Evolutionary conservation across 2,888 invertebrate species (phyloP).

Genomic region (Pristionchus maxplancki): DNA sequence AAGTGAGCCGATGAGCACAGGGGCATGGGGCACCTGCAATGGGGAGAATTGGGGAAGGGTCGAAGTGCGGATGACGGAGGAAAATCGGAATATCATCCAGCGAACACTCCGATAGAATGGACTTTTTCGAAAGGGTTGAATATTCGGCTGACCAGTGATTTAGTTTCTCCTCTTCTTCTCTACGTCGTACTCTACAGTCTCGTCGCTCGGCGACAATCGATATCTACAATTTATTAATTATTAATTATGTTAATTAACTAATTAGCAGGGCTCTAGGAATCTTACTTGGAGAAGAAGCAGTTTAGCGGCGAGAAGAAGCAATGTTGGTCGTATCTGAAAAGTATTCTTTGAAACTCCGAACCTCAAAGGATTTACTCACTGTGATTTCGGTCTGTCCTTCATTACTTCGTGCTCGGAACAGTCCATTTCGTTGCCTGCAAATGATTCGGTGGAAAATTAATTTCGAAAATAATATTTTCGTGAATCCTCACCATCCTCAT

Average conservation of each 20-base stretch:
- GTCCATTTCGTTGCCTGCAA: conserved; percentile 40
- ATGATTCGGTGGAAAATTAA: not conserved
- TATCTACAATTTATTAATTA: not conserved
- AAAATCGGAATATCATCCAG: not conserved
- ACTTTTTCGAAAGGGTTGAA: not conserved
- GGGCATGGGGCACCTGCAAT: not conserved
- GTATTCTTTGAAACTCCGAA: too few relatives aligned
- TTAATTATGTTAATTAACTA: not conserved
- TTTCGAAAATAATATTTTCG: not conserved
- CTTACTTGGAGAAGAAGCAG: conserved; percentile 50
- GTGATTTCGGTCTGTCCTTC: not conserved
- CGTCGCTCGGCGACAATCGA: conserved; percentile 5
- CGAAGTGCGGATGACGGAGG: not conserved
- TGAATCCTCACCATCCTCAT: conserved; percentile 40
- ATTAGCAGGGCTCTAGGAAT: not conserved
- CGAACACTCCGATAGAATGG: not conserved
- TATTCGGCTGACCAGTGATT: conserved; percentile 7
- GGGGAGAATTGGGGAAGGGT: not conserved
- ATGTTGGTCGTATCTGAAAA: conserved; percentile 41
- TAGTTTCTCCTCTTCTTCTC: conserved; percentile 10
- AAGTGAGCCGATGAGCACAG: conserved; percentile 29
- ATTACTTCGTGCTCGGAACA: not conserved
- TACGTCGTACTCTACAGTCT: conserved; percentile 14
- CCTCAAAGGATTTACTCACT: not conserved
- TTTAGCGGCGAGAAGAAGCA: conserved; percentile 51